These are phyloP conservation scores for Zaprionus kolodkinae DNA, from an alignment of 1,140 invertebrate species.

Conservation along the genomic window DNA sequence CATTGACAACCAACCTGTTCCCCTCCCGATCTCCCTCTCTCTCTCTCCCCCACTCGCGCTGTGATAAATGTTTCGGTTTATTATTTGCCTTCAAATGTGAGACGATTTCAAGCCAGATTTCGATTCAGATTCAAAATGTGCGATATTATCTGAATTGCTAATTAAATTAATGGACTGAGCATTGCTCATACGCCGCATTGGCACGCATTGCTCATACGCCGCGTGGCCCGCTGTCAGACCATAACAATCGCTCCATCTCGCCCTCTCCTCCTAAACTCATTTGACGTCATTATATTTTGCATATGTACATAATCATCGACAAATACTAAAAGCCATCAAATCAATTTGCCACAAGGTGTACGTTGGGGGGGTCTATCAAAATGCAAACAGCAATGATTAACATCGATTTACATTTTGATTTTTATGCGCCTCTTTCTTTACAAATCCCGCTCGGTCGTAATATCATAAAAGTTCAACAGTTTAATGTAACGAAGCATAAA, in stretches of 20 bases:
- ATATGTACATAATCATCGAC: constrained; percentile 44
- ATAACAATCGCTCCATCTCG: constrained; percentile 25
- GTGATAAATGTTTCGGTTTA: constrained; percentile 21
- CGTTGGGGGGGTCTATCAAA: constrained; percentile 54
- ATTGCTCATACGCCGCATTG: constrained; percentile 41
- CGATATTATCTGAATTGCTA: constrained; percentile 44
- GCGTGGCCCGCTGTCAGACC: constrained; percentile 18
- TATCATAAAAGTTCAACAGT: constrained; percentile 42
- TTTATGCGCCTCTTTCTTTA: constrained; percentile 32
- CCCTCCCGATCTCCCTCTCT: not conserved
- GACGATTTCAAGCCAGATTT: constrained; percentile 12
- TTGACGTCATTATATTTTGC: constrained; percentile 76
- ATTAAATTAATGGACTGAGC: constrained; percentile 44
- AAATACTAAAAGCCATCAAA: constrained; percentile 63
- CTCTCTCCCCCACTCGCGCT: not conserved
- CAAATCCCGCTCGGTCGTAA: constrained; percentile 17
- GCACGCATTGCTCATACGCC: constrained; percentile 31
- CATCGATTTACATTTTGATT: constrained; percentile 53
- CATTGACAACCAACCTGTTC: not conserved
- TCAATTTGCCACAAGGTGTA: constrained; percentile 46
- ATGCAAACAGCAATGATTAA: constrained; percentile 59
- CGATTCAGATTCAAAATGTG: constrained; percentile 17
- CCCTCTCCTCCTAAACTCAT: constrained; percentile 29
- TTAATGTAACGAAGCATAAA: constrained; percentile 48
- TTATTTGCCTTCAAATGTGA: constrained; percentile 26